Conservation (phyloP, 1,140 invertebrate species). For the Plectrocnemia conspersa region DNA sequence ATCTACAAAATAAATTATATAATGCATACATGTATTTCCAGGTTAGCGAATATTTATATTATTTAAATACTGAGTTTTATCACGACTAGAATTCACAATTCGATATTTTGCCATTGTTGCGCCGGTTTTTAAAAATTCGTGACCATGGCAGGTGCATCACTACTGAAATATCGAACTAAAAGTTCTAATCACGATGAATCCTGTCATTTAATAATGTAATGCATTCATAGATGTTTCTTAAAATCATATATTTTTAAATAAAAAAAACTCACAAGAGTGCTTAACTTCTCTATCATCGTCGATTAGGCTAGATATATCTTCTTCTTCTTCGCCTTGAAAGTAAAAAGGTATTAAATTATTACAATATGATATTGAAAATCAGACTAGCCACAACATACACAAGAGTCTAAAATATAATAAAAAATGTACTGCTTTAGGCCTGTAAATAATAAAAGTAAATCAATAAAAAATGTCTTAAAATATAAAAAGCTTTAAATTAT, state of each 20-base stretch:
- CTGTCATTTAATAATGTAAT: constrained; percentile 4
- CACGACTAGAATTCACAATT: background rate
- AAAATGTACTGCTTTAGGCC: too few species aligned
- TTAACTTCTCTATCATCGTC: constrained; percentile 5
- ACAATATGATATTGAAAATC: too few species aligned
- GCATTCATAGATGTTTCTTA: background rate
- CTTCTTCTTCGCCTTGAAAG: background rate
- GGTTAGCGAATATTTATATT: background rate
- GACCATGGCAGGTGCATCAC: too few species aligned
- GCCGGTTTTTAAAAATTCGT: too few species aligned
- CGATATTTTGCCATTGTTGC: background rate
- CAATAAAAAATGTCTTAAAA: background rate
- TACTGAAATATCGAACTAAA: too few species aligned
- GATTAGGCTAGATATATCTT: constrained; percentile 5
- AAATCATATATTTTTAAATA: background rate
- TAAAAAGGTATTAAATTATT: too few species aligned
- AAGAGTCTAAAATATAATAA: too few species aligned
- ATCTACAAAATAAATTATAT: constrained; percentile 24
- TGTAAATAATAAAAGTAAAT: background rate
- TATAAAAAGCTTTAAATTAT: too few species aligned
- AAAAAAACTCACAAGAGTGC: constrained; percentile 3
- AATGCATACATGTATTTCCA: too few species aligned
- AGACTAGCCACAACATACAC: too few species aligned
- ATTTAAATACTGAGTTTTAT: background rate
- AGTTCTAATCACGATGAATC: too few species aligned